Evolutionary conservation across 2,888 invertebrate genomes (phyloP), one percentile per base, ranked within the genome.

Genomic region (Metopia argyrocephala): DNA sequence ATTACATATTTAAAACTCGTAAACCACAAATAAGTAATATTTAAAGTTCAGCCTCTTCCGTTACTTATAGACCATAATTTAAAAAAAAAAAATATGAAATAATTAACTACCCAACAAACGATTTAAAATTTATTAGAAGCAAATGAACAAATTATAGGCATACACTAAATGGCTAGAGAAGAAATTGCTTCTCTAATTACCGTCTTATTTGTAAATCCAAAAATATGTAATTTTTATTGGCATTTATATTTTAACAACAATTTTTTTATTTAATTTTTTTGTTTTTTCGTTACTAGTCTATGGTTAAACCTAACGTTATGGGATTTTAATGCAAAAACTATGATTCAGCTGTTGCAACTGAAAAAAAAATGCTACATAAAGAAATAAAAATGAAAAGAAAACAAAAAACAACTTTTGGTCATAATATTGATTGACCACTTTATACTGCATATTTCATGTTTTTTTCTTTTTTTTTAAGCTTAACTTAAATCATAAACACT

Each of bases 381-480:
- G 62, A 27, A 54, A 38, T 38, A 38, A 25, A 31, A 75, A n/a
- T n/a, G n/a, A n/a, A n/a, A n/a, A n/a, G n/a, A n/a, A n/a, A n/a
- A n/a, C n/a, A n/a, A n/a, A n/a, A n/a, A n/a, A 54, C 54, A 46
- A 56, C 68, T 62, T 70, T 74, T 65, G 57, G 68, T 48, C 74
- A 81, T 74, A 70, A 81, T 74, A 78, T 70, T 81, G 81, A 81
- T 81, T 81, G 74, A 78, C 74, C 81, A 70, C 69, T 70, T 78
- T 81, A 68, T 65, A 48, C 50, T 48, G 48, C 61, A 61, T 45
- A 50, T 50, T 57, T 46, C 23, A 28, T 68, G 56, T 45, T 56
- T 31, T 12, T 6, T 31, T 9, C 6, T 31, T 6, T 9, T 9
- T 3, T 28, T 2, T 45, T 71, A 71, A 79, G 52, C 66, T 79